phyloP scores from a whole-genome alignment of 2,797 vertebrate species.

The Peromyscus eremicus region DNA sequence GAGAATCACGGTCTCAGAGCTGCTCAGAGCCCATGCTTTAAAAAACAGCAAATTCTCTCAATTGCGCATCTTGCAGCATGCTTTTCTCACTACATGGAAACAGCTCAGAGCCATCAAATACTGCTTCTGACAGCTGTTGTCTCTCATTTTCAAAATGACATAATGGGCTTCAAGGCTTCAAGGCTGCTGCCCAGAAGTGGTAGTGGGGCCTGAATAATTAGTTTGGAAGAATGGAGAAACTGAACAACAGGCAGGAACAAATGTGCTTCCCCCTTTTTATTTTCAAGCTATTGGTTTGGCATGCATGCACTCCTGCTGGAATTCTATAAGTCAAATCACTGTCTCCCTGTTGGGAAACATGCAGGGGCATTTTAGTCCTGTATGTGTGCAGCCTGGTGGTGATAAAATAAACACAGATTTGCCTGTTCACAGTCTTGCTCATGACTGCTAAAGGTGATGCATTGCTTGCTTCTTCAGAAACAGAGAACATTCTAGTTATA shows the following conservation, averaged over 20 bases:
- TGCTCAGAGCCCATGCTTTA: slow-evolving; percentile 25
- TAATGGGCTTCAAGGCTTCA: slow-evolving; percentile 65
- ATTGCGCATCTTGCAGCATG: background rate
- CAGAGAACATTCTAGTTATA: background rate
- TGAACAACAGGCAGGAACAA: slow-evolving; percentile 65
- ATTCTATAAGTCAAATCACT: background rate
- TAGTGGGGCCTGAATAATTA: slow-evolving; percentile 48
- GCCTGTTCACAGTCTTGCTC: background rate
- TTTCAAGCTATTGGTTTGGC: slow-evolving; percentile 29
- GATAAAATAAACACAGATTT: background rate
- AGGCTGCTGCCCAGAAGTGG: slow-evolving; percentile 66
- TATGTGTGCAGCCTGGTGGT: fast-evolving
- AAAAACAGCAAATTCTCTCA: background rate
- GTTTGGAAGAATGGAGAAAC: slow-evolving; percentile 65
- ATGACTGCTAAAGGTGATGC: background rate
- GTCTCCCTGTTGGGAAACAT: background rate
- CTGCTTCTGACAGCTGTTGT: slow-evolving; percentile 65
- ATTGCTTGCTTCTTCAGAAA: slow-evolving; percentile 41
- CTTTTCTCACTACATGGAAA: slow-evolving; percentile 1
- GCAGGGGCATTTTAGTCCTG: background rate
- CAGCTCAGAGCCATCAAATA: slow-evolving; percentile 12
- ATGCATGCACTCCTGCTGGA: slow-evolving; percentile 15
- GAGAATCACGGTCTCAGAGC: background rate
- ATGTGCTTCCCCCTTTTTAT: background rate
- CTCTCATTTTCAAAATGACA: slow-evolving; percentile 70